A percentile compares a stretch with the other conserved stretches of the same genome.
Conservation (phyloP, 2,113 vertebrate species). For the Aviceda subcristata region DNA sequence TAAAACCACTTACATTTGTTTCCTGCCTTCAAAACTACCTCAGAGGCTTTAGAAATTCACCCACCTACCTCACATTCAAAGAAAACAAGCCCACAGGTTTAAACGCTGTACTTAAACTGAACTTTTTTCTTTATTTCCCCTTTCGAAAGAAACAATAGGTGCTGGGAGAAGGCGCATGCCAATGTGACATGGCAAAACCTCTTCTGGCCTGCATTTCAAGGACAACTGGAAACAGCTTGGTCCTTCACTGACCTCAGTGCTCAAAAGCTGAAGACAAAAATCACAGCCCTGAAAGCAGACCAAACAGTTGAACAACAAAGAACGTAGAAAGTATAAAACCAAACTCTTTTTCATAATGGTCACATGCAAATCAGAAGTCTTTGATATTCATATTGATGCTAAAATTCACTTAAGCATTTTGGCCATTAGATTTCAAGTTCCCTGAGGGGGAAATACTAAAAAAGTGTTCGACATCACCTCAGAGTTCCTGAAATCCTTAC, state of each 20-base stretch:
- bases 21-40: not conserved
- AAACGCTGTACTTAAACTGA: not conserved
- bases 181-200: not conserved
- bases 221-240: conserved; percentile 25
- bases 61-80: not conserved
- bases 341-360: not conserved
- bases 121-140: not conserved
- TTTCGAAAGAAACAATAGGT: conserved; percentile 14
- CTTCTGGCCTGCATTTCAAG: not conserved
- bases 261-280: conserved; percentile 13
- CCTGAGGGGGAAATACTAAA: not conserved
- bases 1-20: not conserved
- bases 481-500: not conserved
- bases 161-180: not conserved
- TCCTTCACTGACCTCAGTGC: not conserved
- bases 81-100: not conserved
- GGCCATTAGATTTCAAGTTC: not conserved
- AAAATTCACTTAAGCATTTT: not conserved
- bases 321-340: not conserved
- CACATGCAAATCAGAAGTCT: not conserved
- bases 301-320: conserved; percentile 11
- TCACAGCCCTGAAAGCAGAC: not conserved
- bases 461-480: not conserved
- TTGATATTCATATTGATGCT: not conserved
- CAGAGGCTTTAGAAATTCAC: not conserved